Conservation (phyloP, 23 tunicate species). For the Styela clava region DNA sequence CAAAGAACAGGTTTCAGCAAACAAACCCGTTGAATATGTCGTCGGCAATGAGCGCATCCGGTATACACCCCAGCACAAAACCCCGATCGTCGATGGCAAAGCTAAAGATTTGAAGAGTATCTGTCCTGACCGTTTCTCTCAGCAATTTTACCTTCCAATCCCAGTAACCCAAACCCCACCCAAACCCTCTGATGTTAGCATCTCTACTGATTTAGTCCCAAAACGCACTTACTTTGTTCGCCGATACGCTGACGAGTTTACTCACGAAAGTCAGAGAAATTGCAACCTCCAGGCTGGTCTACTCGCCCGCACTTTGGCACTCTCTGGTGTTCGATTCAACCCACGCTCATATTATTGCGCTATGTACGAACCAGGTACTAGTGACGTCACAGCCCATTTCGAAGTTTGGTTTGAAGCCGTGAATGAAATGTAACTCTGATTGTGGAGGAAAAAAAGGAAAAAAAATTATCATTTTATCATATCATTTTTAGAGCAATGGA, state of each 20-base stretch:
- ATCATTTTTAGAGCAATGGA: too few species aligned
- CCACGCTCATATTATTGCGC: slow-evolving; percentile 15
- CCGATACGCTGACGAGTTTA: background rate
- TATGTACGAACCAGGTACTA: background rate
- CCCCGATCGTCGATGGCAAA: background rate
- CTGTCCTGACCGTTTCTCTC: slow-evolving; percentile 13
- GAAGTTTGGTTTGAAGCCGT: slow-evolving; percentile 22
- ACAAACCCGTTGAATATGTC: background rate
- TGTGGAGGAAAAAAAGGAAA: background rate
- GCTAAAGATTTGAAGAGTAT: background rate
- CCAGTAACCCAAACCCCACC: slow-evolving; percentile 2
- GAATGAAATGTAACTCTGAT: background rate
- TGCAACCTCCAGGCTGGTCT: slow-evolving; percentile 4
- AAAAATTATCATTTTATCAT: background rate
- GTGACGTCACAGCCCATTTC: background rate
- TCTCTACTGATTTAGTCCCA: background rate
- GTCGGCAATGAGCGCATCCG: background rate
- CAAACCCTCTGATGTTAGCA: background rate
- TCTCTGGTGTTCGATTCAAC: slow-evolving; percentile 1
- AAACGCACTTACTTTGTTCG: background rate
- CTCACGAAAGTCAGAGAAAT: background rate
- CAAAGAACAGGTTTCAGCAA: background rate
- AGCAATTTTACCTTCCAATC: slow-evolving; percentile 4
- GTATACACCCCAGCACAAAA: background rate
- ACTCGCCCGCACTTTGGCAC: background rate